A percentile compares a stretch with the other conserved stretches of the same genome.
These are phyloP conservation scores for Cydia pomonella DNA, from an alignment of 1,140 invertebrate genomes.

Conservation along the genomic window DNA sequence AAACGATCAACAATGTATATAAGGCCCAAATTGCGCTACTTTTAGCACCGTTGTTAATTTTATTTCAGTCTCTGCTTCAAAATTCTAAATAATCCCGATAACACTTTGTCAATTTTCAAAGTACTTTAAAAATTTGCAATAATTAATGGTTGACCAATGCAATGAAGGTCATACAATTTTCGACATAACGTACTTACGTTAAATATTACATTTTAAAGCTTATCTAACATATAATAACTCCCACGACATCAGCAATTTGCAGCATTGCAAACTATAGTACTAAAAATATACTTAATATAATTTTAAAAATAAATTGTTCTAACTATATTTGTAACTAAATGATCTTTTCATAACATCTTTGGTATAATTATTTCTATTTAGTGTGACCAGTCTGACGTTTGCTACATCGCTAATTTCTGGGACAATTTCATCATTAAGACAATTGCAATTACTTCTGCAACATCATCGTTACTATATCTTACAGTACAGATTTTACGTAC, in stretches of 20 bases:
- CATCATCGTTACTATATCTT: not conserved
- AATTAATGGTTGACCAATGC: not conserved
- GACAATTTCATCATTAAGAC: not conserved
- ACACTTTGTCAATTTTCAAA: not conserved
- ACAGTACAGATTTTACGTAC: too few relatives aligned
- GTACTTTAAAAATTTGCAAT: not conserved
- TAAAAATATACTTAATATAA: constrained; percentile 27
- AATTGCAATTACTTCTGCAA: not conserved
- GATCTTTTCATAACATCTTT: constrained; percentile 31
- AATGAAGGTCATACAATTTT: constrained; percentile 5
- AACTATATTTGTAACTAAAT: constrained; percentile 29
- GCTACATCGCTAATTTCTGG: not conserved
- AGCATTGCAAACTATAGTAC: not conserved
- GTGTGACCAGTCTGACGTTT: constrained; percentile 9
- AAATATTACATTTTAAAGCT: constrained; percentile 8
- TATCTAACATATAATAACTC: constrained; percentile 13
- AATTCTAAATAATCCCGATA: not conserved
- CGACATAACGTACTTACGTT: constrained; percentile 9
- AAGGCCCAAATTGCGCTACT: constrained; percentile 16
- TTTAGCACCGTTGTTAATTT: constrained; percentile 20
- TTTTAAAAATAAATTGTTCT: constrained; percentile 31
- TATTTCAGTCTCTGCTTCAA: constrained; percentile 11
- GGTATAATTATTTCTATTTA: constrained; percentile 23
- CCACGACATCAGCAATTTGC: constrained; percentile 11
- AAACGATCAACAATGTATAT: constrained; percentile 19